Evolutionary conservation across 2,113 vertebrate species (phyloP), one percentile per base, ranked within the genome.

Genomic region (Cheilinus undulatus): DNA sequence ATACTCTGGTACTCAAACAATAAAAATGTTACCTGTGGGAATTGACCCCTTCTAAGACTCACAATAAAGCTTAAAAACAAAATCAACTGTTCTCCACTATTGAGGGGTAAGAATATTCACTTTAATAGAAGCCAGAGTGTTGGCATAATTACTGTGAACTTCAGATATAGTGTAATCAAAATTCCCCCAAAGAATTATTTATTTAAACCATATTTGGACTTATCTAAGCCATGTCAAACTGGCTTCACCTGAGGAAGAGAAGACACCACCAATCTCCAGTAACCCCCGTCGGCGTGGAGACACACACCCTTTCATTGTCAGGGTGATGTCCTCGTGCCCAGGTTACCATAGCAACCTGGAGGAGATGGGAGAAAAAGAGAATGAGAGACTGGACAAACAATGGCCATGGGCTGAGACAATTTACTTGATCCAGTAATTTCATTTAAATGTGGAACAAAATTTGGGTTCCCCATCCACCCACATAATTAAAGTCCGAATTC

Each of bases 321-420:
- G 79, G 84, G 84, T 75, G 76, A 84, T 60, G 63, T 71, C 73
- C 78, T 86, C 65, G 20, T 40, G 64, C 51, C 79, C 88, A 89
- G 86, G 86, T 92, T 89, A 90, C 83, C 73, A 34, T 75, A 82
- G 86, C 89, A 90, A 88, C 91, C 91, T 92, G 87, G 67, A 86
- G 83, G 59, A 88, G 61, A 87, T 23, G 82, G 68, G 51, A 83
- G 36, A 89, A 46, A 82, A 49, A 60, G 2, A 73, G 45, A 67
- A 75, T 92, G 81, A 92, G 89, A 69, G 23, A 72, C 11, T 57
- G 51, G 2, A 30, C 45, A 0, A 0, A 52, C 8, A 45, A 54
- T 0, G 28, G 23, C 70, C 61, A 20, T 42, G n/a, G 49, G 61
- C 78, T 61, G 80, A 76, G 61, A 88, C 85, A 76, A 65, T 56